These are phyloP conservation scores for Temnothorax longispinosus DNA, from an alignment of 1,140 invertebrate species.

Conservation along the genomic window DNA sequence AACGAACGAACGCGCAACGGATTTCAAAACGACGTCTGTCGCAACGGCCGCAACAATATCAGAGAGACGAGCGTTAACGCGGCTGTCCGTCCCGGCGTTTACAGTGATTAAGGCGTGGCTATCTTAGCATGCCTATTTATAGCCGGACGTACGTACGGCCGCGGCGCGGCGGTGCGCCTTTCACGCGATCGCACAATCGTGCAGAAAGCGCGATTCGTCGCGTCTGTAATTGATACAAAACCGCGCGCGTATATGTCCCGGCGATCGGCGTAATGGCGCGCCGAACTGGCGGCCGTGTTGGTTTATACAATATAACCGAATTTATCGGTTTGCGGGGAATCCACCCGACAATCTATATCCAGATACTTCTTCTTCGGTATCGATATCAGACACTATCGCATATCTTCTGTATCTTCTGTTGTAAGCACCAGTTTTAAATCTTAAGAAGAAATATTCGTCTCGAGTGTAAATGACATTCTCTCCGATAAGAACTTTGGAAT, in stretches of 20 bases:
- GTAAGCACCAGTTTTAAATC: no score
- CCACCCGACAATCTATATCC: no score
- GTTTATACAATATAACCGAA: background rate
- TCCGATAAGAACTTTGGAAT: background rate
- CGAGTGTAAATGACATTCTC: background rate
- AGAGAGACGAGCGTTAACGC: slow-evolving; percentile 1
- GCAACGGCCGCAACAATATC: slow-evolving; percentile 39
- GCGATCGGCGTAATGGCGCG: slow-evolving; percentile 12
- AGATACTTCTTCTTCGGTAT: background rate
- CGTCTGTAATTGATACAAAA: slow-evolving; percentile 6
- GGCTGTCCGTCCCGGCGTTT: slow-evolving; percentile 10
- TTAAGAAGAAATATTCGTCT: background rate
- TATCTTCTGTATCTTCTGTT: no score
- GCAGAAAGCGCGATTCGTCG: slow-evolving; percentile 42
- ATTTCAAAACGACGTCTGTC: slow-evolving; percentile 41
- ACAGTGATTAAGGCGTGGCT: slow-evolving; percentile 58
- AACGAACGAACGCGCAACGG: background rate
- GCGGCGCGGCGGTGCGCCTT: slow-evolving; percentile 6
- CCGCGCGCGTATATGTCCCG: background rate
- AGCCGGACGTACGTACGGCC: slow-evolving; percentile 23
- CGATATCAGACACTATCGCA: no score
- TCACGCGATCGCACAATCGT: slow-evolving; percentile 29
- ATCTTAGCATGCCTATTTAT: slow-evolving; percentile 55
- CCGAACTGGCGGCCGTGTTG: background rate
- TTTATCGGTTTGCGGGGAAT: background rate